These are phyloP conservation scores for Cephalotes varians DNA, from an alignment of 2,888 invertebrate species.

Conservation along the genomic window DNA sequence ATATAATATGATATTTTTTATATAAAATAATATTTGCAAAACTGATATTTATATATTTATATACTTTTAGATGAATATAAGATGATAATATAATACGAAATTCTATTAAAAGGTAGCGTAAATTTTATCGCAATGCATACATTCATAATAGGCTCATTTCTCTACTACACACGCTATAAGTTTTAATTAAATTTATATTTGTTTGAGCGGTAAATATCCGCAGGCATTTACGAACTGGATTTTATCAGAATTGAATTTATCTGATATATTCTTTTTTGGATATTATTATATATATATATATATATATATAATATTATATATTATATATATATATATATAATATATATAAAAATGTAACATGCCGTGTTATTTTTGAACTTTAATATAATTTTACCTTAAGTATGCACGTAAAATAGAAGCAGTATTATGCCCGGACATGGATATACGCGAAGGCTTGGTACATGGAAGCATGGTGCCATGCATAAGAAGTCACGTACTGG, in stretches of 20 bases:
- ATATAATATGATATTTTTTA: neutral
- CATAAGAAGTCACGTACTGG: constrained; percentile 45
- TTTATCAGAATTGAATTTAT: constrained; percentile 24
- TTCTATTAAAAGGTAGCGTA: constrained; percentile 28
- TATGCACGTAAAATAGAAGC: neutral
- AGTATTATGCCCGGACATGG: neutral
- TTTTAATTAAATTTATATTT: constrained; percentile 42
- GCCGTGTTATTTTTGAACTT: neutral
- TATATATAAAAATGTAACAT: neutral
- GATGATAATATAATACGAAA: neutral
- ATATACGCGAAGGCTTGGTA: constrained; percentile 21
- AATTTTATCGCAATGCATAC: constrained; percentile 30
- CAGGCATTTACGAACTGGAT: neutral
- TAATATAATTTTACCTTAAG: constrained; percentile 21
- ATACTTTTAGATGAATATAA: constrained; percentile 2
- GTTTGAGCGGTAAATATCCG: neutral
- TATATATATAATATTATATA: neutral
- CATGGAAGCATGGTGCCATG: constrained; percentile 7
- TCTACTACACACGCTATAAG: neutral
- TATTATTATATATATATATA: constrained; percentile 8
- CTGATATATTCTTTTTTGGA: neutral
- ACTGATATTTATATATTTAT: constrained; percentile 25
- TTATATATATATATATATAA: constrained; percentile 11
- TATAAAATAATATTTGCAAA: constrained; percentile 27
- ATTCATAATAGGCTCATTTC: constrained; percentile 22